phyloP scores from a whole-genome alignment of 2,888 invertebrate species.

The Dicyrtomina minuta region DNA sequence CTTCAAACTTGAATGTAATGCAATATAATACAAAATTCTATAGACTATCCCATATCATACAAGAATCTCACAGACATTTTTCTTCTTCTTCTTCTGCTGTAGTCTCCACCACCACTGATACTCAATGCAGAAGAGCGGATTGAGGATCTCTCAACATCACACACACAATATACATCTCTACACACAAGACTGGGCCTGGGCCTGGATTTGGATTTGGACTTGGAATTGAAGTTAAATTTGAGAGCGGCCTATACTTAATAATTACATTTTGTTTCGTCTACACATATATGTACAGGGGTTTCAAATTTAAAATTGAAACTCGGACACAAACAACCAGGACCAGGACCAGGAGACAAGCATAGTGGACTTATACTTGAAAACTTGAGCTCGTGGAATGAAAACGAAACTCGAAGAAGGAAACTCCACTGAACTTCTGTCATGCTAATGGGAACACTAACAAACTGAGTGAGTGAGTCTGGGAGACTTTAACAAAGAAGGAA shows the following conservation, averaged over 20 bases:
- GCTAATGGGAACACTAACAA: neutral
- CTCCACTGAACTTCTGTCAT: neutral
- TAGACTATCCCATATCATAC: neutral
- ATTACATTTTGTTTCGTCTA: constrained; percentile 24
- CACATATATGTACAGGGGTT: no score
- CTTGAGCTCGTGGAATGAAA: no score
- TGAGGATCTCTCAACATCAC: no score
- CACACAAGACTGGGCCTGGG: neutral
- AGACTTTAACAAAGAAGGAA: no score
- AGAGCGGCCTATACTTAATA: constrained; percentile 8
- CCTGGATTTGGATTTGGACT: no score
- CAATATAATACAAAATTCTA: neutral
- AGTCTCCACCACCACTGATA: neutral
- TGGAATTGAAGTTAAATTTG: neutral
- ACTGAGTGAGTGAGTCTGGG: no score
- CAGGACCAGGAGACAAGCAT: no score
- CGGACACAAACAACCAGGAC: no score
- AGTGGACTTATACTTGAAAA: no score
- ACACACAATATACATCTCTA: neutral
- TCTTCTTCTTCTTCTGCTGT: neutral
- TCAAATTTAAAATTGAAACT: constrained; percentile 12
- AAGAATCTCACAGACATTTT: neutral
- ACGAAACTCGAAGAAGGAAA: no score
- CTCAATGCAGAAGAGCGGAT: no score
- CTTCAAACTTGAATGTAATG: neutral